Evolutionary conservation across 2,113 vertebrate genomes (phyloP), one percentile per base, ranked within the genome.

Genomic region (Recurvirostra avosetta): DNA sequence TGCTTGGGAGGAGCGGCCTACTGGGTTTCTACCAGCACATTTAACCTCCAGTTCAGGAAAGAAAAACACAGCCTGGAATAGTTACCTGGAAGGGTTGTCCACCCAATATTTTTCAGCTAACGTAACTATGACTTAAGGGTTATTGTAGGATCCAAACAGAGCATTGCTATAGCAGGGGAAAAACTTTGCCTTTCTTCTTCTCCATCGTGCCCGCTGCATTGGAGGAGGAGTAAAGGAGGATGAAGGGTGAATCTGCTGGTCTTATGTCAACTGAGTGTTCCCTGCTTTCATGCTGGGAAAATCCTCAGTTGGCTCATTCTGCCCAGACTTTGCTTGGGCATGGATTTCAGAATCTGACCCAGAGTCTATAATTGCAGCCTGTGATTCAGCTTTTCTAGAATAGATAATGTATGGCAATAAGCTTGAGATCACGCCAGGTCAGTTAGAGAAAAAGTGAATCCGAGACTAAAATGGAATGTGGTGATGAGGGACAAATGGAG

Each of bases 361-460:
- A 50, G 71, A 72, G 63, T 72, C 23, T 13, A 7, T 91, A 85
- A 90, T 83, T 94, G 63, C 76, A 90, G 67, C 18, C 62, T 63
- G 49, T 88, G 80, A 92, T 81, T 93, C 91, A 93, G 79, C 85
- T 96, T 95, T 96, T 96, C 74, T 95, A 71, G 72, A 70, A 66
- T 71, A 40, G 88, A 65, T 38, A 90, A 86, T 43, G 29, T 63
- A 74, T 27, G 68, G 49, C 86, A 91, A 88, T 80, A 92, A 96
- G 32, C 83, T 58, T 72, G 88, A 90, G 59, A 95, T 82, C 71
- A 80, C 36, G 67, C 36, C 10, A 30, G 73, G 77, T 95, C 65
- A 92, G 62, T 72, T 26, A 78, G 40, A 83, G 76, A 47, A 78
- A 56, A 93, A 95, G 82, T 45, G 87, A 78, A 90, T 73, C 52